phyloP scores from a whole-genome alignment of 2,113 vertebrate genomes.

The Ariopsis seemanni region DNA sequence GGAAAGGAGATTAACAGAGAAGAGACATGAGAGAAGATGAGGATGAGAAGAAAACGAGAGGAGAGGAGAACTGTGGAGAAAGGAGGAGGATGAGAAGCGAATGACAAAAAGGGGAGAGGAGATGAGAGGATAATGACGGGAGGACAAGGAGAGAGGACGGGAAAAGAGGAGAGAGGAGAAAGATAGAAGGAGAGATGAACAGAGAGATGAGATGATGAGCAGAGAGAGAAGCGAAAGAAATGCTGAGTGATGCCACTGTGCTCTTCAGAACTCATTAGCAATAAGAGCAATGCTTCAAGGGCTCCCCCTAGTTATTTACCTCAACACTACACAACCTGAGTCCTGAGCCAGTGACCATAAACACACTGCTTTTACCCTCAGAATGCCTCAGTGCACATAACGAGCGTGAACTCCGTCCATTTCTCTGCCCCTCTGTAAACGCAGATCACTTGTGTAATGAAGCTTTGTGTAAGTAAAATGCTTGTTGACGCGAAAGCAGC shows the following conservation, averaged over 20 bases:
- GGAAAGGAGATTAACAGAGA: background rate
- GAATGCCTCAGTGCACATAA: background rate
- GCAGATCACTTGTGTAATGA: constrained; percentile 37
- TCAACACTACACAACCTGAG: constrained; percentile 5
- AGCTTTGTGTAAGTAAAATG: constrained; percentile 4
- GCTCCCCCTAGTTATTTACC: constrained; percentile 6
- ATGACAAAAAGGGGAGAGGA: background rate
- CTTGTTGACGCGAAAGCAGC: constrained; percentile 44
- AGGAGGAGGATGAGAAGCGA: background rate
- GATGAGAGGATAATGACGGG: background rate
- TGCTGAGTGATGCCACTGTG: constrained; percentile 4
- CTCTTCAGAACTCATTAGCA: constrained; percentile 10
- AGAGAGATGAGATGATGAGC: background rate
- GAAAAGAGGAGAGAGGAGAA: too few relatives aligned
- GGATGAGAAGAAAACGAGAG: background rate
- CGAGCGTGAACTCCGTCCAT: constrained; percentile 2
- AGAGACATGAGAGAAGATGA: background rate
- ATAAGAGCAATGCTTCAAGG: constrained; percentile 1
- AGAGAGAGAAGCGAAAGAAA: background rate
- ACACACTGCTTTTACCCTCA: background rate
- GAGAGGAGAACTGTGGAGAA: background rate
- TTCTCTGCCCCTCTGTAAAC: constrained; percentile 8
- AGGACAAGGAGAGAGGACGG: background rate
- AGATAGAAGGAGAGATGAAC: background rate
- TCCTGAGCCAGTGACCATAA: background rate